Evolutionary conservation across 2,113 vertebrate species (phyloP), one percentile per base, ranked within the genome.

Genomic region (Charadrius vociferus): DNA sequence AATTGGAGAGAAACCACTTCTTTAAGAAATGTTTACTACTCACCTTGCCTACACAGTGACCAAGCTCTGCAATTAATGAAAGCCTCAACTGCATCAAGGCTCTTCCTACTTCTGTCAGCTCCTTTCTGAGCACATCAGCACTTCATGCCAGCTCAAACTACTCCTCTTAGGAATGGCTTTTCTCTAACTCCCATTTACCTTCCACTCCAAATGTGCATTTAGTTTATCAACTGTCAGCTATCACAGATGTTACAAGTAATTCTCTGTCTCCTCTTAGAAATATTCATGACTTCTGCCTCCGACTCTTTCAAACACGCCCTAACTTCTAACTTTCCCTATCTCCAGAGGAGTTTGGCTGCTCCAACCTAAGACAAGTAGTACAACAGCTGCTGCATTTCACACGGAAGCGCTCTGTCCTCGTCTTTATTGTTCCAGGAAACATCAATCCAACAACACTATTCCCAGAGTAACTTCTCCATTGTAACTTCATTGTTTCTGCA

Each of bases 301-400:
- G 1, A n/a, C 23, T 82, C n/a, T 53, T 91, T 58, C 72, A 74
- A 88, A 92, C 29, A 63, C 26, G 71, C 12, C 16, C 67, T 58
- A 84, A 63, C n/a, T 7, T 87, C 61, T 56, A 91, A 71, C 49
- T 37, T 66, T 13, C 6, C 4, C 68, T 83, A 74, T 37, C 37
- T 5, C 4, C 37, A 52, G 39, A 81, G 24, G 86, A 61, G 67
- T 62, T 0, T 17, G 65, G 32, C 65, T 71, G 47, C 67, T 94
- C 39, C 43, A 87, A 80, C 23, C 50, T 2, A 73, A 53, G 68
- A 23, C 55, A 86, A 94, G 67, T 1, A 47, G 41, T 65, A 86
- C 39, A 80, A 58, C 82, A 96, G 91, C 91, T 95, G 91, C 80
- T 84, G 81, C 61, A 47, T 87, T 81, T 97, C 83, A 95, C 73